Evolutionary conservation across 2,113 vertebrate genomes (phyloP).

Genomic region (Myrmecophaga tridactyla): DNA sequence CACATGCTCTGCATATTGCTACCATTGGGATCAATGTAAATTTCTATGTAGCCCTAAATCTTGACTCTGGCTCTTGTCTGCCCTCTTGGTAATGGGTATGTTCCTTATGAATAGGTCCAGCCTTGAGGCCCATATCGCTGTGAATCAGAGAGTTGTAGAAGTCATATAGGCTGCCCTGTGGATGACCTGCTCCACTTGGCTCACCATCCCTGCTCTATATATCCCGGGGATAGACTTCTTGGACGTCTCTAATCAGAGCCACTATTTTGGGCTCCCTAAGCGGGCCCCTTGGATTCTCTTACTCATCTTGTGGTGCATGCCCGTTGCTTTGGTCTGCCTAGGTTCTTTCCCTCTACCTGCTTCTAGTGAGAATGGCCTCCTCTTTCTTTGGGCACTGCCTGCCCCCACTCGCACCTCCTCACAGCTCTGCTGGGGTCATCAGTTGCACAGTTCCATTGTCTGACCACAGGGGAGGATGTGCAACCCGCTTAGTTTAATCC

Average conservation of each 20-base stretch:
- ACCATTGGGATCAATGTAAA: background rate
- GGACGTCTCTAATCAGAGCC: background rate
- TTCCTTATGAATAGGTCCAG: background rate
- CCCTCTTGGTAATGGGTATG: background rate
- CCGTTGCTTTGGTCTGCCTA: background rate
- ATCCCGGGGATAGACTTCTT: background rate
- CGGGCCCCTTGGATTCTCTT: background rate
- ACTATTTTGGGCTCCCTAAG: accelerated
- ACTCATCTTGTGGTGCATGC: background rate
- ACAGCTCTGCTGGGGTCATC: background rate
- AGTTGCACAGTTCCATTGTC: background rate
- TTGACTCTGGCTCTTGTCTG: background rate
- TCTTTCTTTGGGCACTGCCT: background rate
- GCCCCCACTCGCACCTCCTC: accelerated
- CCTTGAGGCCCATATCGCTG: background rate
- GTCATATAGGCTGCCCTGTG: background rate
- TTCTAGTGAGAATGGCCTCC: background rate
- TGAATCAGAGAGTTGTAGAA: background rate
- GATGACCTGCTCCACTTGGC: background rate
- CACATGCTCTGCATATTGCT: background rate
- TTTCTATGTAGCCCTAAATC: background rate
- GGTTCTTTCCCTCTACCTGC: background rate
- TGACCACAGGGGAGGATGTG: background rate
- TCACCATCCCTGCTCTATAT: background rate
- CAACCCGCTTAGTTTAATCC: background rate